Conservation (phyloP, 1,140 invertebrate genomes). For the Limonius californicus region DNA sequence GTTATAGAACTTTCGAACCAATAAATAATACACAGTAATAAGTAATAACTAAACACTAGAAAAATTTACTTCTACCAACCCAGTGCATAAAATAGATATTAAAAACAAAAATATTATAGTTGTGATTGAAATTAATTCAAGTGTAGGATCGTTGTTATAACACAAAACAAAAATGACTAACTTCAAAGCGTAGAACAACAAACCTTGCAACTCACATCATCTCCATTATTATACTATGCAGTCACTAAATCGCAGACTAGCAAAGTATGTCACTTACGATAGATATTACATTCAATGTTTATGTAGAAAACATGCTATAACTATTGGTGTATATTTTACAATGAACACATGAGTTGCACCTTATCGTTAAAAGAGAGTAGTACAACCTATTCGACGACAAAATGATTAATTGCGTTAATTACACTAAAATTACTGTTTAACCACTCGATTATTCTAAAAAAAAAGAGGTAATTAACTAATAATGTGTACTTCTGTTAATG, state of each 20-base stretch:
- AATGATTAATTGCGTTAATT: neutral
- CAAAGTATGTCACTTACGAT: neutral
- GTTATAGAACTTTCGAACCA: neutral
- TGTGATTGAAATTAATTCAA: too few relatives aligned
- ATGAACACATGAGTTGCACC: constrained; percentile 10
- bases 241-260: neutral
- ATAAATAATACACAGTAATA: neutral
- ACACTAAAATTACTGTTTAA: neutral
- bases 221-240: constrained; percentile 13
- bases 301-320: constrained; percentile 6
- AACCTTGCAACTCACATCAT: constrained; percentile 24
- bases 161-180: neutral
- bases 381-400: neutral
- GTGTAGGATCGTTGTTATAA: too few relatives aligned
- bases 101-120: too few relatives aligned
- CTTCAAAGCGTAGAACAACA: constrained; percentile 18
- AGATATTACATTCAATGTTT: neutral
- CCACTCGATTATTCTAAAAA: neutral
- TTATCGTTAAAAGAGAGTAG: neutral
- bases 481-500: neutral
- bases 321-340: neutral
- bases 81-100: neutral
- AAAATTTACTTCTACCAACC: neutral
- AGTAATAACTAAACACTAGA: neutral
- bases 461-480: neutral